These are phyloP conservation scores for Sphaerophoria rueppellii DNA, from an alignment of 2,888 invertebrate genomes.

Conservation along the genomic window DNA sequence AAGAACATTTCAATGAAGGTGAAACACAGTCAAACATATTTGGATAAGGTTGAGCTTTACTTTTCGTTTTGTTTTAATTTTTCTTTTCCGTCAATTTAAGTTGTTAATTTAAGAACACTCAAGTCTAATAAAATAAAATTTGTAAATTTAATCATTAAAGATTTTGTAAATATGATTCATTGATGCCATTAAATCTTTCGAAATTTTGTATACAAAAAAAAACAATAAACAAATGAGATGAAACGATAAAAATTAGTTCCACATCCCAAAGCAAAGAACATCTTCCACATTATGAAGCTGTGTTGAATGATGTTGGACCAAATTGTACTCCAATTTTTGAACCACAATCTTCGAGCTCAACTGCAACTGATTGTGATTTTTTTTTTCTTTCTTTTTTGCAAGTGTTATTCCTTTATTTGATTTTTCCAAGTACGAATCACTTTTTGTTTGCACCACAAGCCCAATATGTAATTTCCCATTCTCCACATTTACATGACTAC, in stretches of 20 bases:
- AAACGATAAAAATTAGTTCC: background rate
- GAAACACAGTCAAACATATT: too few species aligned
- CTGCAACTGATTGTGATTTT: too few species aligned
- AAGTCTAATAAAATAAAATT: background rate
- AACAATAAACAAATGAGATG: background rate
- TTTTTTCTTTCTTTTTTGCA: too few species aligned
- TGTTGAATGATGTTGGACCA: constrained; percentile 34
- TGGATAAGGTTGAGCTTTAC: too few species aligned
- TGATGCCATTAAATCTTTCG: constrained; percentile 50
- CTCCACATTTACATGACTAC: too few species aligned
- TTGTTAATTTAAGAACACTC: background rate
- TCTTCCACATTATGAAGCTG: constrained; percentile 62
- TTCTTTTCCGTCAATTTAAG: background rate
- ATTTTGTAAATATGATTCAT: constrained; percentile 54
- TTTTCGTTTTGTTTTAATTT: too few species aligned
- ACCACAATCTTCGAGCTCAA: background rate
- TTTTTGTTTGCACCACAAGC: too few species aligned
- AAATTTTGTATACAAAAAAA: constrained; percentile 59
- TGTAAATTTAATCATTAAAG: constrained; percentile 22
- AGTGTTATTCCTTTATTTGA: too few species aligned
- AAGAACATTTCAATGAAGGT: too few species aligned
- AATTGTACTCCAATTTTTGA: constrained; percentile 6
- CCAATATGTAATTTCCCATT: too few species aligned
- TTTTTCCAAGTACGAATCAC: too few species aligned
- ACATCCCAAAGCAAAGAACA: background rate